Evolutionary conservation across 2,888 invertebrate species (phyloP).

Genomic region (Tipula unca): DNA sequence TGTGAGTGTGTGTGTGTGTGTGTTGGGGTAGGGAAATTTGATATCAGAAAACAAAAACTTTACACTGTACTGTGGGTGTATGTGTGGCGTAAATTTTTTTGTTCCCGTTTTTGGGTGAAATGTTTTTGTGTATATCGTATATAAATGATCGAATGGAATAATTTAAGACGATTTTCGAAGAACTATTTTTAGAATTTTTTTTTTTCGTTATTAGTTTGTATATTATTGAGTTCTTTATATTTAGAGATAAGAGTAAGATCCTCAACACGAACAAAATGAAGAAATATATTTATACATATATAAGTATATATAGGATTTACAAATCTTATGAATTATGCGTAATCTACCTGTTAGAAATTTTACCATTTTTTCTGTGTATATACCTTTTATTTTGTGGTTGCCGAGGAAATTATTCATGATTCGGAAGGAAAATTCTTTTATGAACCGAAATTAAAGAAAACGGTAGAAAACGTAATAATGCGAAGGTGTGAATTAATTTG

Average conservation of each 20-base stretch:
- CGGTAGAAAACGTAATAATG: background rate
- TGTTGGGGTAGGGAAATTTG: background rate
- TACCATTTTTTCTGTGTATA: background rate
- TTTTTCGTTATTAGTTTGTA: background rate
- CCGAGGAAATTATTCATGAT: background rate
- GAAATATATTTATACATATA: too few relatives aligned
- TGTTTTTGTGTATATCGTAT: background rate
- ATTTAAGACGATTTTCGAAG: background rate
- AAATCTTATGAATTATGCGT: constrained; percentile 8
- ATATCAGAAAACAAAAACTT: background rate
- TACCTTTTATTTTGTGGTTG: background rate
- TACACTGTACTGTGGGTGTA: background rate
- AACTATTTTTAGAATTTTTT: background rate
- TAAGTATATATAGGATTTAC: background rate
- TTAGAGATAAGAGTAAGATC: background rate
- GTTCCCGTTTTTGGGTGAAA: background rate
- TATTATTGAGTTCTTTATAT: background rate
- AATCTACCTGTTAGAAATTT: background rate
- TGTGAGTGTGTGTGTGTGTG: background rate
- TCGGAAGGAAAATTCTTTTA: background rate
- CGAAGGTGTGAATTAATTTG: background rate
- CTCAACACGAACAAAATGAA: background rate
- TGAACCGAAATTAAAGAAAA: background rate
- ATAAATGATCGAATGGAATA: background rate
- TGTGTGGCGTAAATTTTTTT: background rate